Evolutionary conservation across 1,140 invertebrate species (phyloP).

Genomic region (Aphidius gifuensis): DNA sequence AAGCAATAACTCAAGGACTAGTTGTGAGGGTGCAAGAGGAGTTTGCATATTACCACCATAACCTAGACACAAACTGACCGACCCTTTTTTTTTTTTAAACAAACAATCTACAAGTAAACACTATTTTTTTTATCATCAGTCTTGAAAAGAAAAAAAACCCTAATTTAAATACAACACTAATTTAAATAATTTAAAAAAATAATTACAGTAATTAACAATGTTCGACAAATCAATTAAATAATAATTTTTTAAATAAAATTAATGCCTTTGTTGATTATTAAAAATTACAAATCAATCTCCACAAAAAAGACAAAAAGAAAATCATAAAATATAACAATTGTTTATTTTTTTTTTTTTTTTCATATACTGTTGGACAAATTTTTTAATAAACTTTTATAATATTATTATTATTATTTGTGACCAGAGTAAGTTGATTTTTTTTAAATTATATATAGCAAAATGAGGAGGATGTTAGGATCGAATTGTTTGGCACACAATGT

Average conservation of each 20-base stretch:
- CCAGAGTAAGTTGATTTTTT: too few relatives aligned
- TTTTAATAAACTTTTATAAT: too few relatives aligned
- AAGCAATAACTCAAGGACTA: constrained; percentile 55
- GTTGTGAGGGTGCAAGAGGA: constrained; percentile 27
- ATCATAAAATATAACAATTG: background rate
- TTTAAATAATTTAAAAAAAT: too few relatives aligned
- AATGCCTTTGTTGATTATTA: too few relatives aligned
- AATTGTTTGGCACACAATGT: constrained; percentile 33
- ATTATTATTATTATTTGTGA: too few relatives aligned
- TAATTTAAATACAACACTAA: too few relatives aligned
- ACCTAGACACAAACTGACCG: constrained; percentile 24
- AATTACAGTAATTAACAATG: too few relatives aligned
- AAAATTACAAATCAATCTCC: too few relatives aligned
- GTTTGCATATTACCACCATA: constrained; percentile 51
- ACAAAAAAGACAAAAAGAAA: too few relatives aligned
- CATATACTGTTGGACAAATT: too few relatives aligned
- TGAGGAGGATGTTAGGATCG: background rate
- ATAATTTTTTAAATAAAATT: too few relatives aligned
- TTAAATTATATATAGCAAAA: background rate
- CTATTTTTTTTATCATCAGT: background rate
- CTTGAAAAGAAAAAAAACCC: background rate
- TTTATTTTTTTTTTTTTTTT: background rate
- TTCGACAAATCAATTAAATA: too few relatives aligned
- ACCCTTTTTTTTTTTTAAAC: background rate
- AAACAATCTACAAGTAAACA: constrained; percentile 23